Evolutionary conservation across 2,888 invertebrate species (phyloP), one percentile per base, ranked within the genome.

Genomic region (Dermolepida albohirtum): DNA sequence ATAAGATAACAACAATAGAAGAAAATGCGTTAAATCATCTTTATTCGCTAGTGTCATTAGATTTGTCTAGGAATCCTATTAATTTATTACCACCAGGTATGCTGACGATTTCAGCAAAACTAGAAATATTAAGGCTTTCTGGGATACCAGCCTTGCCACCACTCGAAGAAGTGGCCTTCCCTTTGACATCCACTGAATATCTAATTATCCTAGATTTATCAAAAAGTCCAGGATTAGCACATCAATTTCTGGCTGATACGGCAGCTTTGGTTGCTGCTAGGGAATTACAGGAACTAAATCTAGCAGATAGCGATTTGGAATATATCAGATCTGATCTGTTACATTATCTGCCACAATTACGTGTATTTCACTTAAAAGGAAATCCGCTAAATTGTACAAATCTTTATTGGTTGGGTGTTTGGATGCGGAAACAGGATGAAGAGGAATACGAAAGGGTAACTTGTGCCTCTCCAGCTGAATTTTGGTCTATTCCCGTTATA

Each of bases 61-160:
- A 96, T 83, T 85, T 97, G 70, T 95, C 95, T 11, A 87, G 90
- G 77, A 97, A 97, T 84, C 92, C 90, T 5, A 86, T 94, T 70
- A 87, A 87, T 75, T 85, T 85, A 68, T 81, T 94, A 70, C 87
- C 90, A 10, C 86, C 88, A 57, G 90, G 89, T 76, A 87, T 89
- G 49, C 88, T 95, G 73, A 86, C 87, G 59, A 90, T 91, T 11
- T 89, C 92, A 41, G 83, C 87, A 66, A 87, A 88, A 65, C 85
- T 94, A 49, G 87, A 88, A 75, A 87, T 89, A 71, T 84, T 95
- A 72, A 88, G 90, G 73, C 86, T 94, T 77, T 90, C 92, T 64
- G 87, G 88, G 74, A 84, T 94, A 76, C 87, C 85, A 74, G 81
- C 87, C 73, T 74, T 78, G 34, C 85, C 86, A 74, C 88, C 85